Base-by-base conservation (phyloP, 1,140 invertebrate genomes). In the Diabrotica undecimpunctata region DNA sequence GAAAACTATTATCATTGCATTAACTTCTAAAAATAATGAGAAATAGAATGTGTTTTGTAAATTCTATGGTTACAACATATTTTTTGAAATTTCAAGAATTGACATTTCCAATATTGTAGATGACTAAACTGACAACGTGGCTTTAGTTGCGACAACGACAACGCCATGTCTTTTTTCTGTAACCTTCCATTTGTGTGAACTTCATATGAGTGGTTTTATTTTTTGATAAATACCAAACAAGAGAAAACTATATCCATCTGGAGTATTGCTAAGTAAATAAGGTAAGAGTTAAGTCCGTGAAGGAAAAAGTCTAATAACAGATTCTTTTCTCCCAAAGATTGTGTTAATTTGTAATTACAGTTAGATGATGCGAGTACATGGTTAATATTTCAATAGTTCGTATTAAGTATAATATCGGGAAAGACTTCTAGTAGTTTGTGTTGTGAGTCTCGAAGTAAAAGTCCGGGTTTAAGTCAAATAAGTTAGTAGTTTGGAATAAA, bases 371-470 rank as follows among this genome's bases (percentile, higher is more conserved):
- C 46, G 62, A 56, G 57, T 65, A 56, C 65, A 64, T 60, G 35
- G 55, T 67, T 61, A 53, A 13, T 54, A 53, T 62, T 39, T 56
- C 50, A 66, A 61, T 70, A 73, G 66, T 70, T 72, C 65, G 66
- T 35, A 38, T 62, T 11, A 64, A 61, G 51, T 67, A 67, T 57
- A 61, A 71, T 61, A 65, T 61, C 73, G 73, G 66, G 71, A 74
- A 65, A 73, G 70, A 71, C 69, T 70, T 61, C 57, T 54, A 71
- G 71, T 73, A 73, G 71, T 74, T 74, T 72, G 73, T 74, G 73
- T 69, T 72, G 73, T 72, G 73, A 67, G 64, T 68, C 66, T 70
- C 39, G 61, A 68, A 70, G 67, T 71, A 66, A 56, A 58, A 55
- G 62, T 62, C 51, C 60, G 60, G 68, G 67, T 72, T 72, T 68